Base-by-base conservation (phyloP, 2,797 vertebrate genomes). In the Sebastes oblongus region DNA sequence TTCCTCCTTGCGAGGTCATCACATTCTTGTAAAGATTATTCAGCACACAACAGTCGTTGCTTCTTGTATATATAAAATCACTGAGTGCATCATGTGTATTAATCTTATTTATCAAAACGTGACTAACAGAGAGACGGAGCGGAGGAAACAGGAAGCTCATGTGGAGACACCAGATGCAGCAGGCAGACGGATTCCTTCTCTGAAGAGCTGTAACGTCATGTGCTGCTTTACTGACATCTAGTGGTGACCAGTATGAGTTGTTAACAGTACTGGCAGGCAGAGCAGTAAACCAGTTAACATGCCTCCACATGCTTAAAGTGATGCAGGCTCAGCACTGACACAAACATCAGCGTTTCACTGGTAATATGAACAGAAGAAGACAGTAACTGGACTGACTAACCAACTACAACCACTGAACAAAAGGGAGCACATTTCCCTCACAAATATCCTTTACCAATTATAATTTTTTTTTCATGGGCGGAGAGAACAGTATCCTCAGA, bases 211-310 rank as follows among this genome's bases (percentile, higher is more conserved):
- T 5, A 6, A n/a, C 5, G 9, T 55, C 9, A 25, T 13, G 16
- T 8, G 34, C 67, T 54, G 80, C 82, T 79, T 66, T 55, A 77
- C 86, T 85, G 88, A 81, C 88, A 82, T 66, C 87, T 70, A 55
- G 75, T 74, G 90, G 84, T 24, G 0, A 70, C 1, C 0, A 18
- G 24, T 0, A 0, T 14, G 66, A 66, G 71, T 2, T 78, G 20
- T 71, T 71, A 78, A 3, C 10, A 3, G 13, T 4, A 58, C 30
- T 14, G 25, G 16, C 14, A 4, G 36, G 8, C 2, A 2, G 0
- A 11, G 30, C 30, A 29, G 1, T 60, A 36, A 59, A 36, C 8
- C 29, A 39, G 8, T 62, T n/a, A 25, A 25, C 32, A 13, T 10
- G 10, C 29, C 52, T 56, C 66, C n/a, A 34, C 29, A 36, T 39